A percentile compares a stretch with the other conserved stretches of the same genome.
phyloP scores from a whole-genome alignment of 2,113 vertebrate genomes.

The Patagioenas fasciata region DNA sequence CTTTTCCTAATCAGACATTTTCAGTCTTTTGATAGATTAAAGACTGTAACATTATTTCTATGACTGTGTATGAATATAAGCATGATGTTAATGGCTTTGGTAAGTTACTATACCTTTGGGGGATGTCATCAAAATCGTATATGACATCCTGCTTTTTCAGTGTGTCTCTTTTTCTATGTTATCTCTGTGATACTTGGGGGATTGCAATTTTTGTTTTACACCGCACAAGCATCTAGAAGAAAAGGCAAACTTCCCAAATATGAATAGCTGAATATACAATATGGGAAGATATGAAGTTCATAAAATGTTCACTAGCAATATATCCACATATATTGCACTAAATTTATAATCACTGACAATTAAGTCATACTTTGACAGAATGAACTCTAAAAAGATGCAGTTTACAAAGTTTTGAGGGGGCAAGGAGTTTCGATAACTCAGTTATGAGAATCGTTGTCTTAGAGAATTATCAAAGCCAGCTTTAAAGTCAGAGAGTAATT shows the following conservation, averaged over 20 bases:
- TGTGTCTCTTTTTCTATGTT: background rate
- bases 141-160: background rate
- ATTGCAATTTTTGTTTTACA: background rate
- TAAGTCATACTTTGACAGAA: background rate
- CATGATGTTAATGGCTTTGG: background rate
- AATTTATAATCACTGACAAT: background rate
- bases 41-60: background rate
- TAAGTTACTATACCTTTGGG: background rate
- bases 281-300: background rate
- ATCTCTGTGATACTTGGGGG: background rate
- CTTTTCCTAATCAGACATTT: background rate
- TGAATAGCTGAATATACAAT: background rate
- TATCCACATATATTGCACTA: background rate
- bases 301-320: background rate
- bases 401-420: background rate
- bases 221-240: background rate
- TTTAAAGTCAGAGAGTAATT: background rate
- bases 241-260: background rate
- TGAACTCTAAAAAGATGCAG: background rate
- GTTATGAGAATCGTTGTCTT: background rate
- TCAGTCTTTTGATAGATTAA: background rate
- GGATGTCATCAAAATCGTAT: background rate
- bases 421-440: background rate
- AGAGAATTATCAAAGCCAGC: background rate
- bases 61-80: background rate